These are phyloP conservation scores for Miltochrista miniata DNA, from an alignment of 2,888 invertebrate species.

Conservation along the genomic window DNA sequence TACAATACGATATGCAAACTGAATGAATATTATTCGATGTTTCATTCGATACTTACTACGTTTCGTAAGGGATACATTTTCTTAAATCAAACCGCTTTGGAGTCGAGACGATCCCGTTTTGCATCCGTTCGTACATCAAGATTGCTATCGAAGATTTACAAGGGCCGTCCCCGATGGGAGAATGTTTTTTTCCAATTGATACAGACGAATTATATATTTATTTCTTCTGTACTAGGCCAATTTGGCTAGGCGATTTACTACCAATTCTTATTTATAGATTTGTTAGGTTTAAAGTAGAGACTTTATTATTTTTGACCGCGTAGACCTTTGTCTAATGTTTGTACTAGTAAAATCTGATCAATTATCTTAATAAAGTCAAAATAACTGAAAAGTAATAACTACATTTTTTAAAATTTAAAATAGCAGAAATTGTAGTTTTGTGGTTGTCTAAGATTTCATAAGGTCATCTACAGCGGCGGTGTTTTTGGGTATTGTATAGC, in stretches of 20 bases:
- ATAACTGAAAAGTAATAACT: too few relatives aligned
- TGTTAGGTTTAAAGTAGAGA: neutral
- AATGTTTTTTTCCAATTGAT: conserved; percentile 62
- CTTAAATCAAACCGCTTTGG: conserved; percentile 73
- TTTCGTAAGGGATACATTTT: conserved; percentile 51
- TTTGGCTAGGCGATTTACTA: conserved; percentile 32
- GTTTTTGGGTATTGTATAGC: too few relatives aligned
- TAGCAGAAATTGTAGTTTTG: too few relatives aligned
- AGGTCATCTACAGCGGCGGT: too few relatives aligned
- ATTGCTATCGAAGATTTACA: conserved; percentile 82
- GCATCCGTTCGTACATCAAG: conserved; percentile 83
- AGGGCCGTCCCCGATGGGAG: conserved; percentile 70
- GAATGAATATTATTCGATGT: conserved; percentile 51
- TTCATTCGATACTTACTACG: conserved; percentile 49
- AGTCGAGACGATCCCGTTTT: conserved; percentile 71
- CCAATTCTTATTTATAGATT: conserved; percentile 1
- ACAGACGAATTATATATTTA: conserved; percentile 70
- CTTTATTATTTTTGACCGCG: neutral
- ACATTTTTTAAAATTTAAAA: too few relatives aligned
- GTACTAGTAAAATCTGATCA: too few relatives aligned
- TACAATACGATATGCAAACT: conserved; percentile 60
- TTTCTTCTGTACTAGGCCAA: conserved; percentile 47
- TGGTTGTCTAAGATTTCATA: too few relatives aligned
- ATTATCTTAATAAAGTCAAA: too few relatives aligned
- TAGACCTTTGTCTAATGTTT: too few relatives aligned